Evolutionary conservation across 2,113 vertebrate species (phyloP).

Genomic region (Alligator sinensis): DNA sequence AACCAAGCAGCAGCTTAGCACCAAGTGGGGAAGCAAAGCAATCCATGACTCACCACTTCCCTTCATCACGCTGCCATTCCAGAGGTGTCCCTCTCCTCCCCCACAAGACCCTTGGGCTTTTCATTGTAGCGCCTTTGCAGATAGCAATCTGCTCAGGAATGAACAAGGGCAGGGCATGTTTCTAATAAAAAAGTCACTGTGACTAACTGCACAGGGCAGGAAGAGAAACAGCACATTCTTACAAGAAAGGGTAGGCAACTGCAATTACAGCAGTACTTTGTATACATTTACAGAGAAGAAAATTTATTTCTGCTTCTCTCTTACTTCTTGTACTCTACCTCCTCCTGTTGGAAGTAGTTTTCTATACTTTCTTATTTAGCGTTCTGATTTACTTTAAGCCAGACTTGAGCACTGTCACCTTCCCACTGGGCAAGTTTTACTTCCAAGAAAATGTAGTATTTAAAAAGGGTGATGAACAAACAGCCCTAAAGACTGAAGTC

Average conservation of each 20-base stretch:
- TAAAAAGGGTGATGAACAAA: background rate
- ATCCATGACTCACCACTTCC: background rate
- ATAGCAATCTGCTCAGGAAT: background rate
- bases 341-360: background rate
- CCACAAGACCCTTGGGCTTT: background rate
- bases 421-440: background rate
- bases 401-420: background rate
- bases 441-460: background rate
- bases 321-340: background rate
- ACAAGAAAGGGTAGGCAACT: background rate
- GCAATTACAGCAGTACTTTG: background rate
- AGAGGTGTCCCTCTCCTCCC: background rate
- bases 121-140: background rate
- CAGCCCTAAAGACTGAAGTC: background rate
- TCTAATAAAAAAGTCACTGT: background rate
- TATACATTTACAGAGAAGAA: background rate
- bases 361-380: background rate
- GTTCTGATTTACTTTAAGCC: background rate
- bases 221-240: background rate
- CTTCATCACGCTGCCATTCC: background rate
- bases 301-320: background rate
- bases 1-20: conserved; percentile 26
- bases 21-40: background rate
- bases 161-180: background rate
- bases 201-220: fast-evolving